These are phyloP conservation scores for Pygoscelis adeliae DNA, from an alignment of 2,113 vertebrate genomes.

Conservation along the genomic window DNA sequence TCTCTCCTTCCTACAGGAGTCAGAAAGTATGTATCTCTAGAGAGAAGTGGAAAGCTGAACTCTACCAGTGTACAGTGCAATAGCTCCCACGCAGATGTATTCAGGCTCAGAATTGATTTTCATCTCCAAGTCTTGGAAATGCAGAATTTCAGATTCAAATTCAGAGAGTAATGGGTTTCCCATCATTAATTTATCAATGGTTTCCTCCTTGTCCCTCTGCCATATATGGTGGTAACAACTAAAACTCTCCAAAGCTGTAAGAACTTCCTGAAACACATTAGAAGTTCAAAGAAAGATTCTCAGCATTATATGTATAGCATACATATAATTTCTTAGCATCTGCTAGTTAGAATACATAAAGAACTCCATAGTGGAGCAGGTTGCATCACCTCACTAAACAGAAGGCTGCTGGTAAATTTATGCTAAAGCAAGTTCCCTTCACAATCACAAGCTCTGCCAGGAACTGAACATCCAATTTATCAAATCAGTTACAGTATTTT, in stretches of 20 bases:
- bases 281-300: not conserved
- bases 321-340: not conserved
- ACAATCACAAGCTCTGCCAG: not conserved
- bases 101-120: conserved; percentile 89
- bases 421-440: not conserved
- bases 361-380: not conserved
- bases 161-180: conserved; percentile 85
- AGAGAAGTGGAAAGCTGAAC: not conserved
- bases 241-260: conserved; percentile 81
- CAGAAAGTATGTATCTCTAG: not conserved
- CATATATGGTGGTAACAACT: conserved; percentile 89
- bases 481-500: not conserved
- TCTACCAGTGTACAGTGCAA: conserved; percentile 90
- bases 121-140: conserved; percentile 84
- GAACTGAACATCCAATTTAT: not conserved
- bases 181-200: conserved; percentile 77
- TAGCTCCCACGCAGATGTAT: conserved; percentile 84
- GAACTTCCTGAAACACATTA: conserved; percentile 82
- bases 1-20: not conserved
- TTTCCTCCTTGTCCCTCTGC: conserved; percentile 87
- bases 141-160: conserved; percentile 91
- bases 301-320: not conserved
- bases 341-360: not conserved
- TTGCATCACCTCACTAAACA: not conserved
- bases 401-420: not conserved